phyloP scores from a whole-genome alignment of 2,797 vertebrate species.

The Phalloptychus januarius region DNA sequence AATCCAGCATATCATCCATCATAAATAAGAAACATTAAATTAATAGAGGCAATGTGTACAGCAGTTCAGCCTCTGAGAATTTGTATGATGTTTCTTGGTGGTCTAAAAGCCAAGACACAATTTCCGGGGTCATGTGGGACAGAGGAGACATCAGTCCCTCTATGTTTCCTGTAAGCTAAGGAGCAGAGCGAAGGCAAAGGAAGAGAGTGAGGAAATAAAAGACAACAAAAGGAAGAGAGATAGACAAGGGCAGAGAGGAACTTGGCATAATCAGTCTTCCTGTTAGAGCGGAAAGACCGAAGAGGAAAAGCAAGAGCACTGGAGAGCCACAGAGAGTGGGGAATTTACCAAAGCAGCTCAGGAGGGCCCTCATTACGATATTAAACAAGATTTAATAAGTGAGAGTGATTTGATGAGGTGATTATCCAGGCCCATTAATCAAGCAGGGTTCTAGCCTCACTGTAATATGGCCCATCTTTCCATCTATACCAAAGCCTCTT shows the following conservation, averaged over 20 bases:
- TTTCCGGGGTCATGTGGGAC: slow-evolving; percentile 21
- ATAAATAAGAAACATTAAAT: slow-evolving; percentile 65
- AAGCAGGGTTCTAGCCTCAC: slow-evolving; percentile 91
- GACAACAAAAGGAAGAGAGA: slow-evolving; percentile 29
- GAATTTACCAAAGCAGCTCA: slow-evolving; percentile 94
- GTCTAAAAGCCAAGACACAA: slow-evolving; percentile 15
- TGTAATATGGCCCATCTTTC: slow-evolving; percentile 93
- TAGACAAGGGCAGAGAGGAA: slow-evolving; percentile 37
- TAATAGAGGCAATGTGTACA: slow-evolving; percentile 48
- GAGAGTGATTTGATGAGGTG: slow-evolving; percentile 99
- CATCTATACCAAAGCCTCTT: slow-evolving; percentile 91
- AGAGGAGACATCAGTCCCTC: slow-evolving; percentile 7
- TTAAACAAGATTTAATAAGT: slow-evolving; percentile 99
- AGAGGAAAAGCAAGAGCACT: slow-evolving; percentile 78
- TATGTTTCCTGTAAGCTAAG: slow-evolving; percentile 21
- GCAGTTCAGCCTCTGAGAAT: slow-evolving; percentile 33
- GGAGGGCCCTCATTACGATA: slow-evolving; percentile 99
- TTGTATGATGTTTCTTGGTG: slow-evolving; percentile 22
- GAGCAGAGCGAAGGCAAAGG: slow-evolving; percentile 18
- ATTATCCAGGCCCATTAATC: slow-evolving; percentile 98
- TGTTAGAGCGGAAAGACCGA: slow-evolving; percentile 80
- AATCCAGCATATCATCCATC: slow-evolving; percentile 63
- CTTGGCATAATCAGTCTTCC: slow-evolving; percentile 55
- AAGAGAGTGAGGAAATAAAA: slow-evolving; percentile 36
- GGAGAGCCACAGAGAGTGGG: slow-evolving; percentile 65